Base-by-base conservation (phyloP, 2,888 invertebrate genomes). In the Agrochola circellaris region DNA sequence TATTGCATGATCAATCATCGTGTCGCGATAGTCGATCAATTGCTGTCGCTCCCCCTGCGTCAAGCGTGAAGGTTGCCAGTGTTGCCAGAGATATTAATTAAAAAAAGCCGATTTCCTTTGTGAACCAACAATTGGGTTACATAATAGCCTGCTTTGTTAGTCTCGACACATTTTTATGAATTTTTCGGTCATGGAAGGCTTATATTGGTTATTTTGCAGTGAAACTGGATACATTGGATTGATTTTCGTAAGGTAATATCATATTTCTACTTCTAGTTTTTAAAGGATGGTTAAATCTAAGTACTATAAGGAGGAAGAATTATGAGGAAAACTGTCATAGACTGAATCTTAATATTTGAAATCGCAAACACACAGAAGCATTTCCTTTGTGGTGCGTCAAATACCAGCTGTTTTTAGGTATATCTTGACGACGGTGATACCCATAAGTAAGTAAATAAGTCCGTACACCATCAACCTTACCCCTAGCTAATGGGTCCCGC, bases 1-100 rank as follows among this genome's bases (percentile, higher is more conserved):
- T 85, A 89, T 88, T 83, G 74, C 80, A 58, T 75, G 73, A 89
- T 87, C 89, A 89, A 88, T 88, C 88, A 89, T 88, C 82, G 73
- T 38, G 65, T 38, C 58, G 54, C 60, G 66, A 87, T 80, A 73
- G 74, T 26, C 89, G 84, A 88, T 86, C 88, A 88, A 88, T 88
- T 88, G 78, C 88, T 69, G 86, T 84, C 88, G 78, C 67, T 56
- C 42, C 83, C 83, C 71, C 75, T 65, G 68, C 74, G 82, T 79
- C 87, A 77, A 73, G 85, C 81, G 83, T 84, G 86, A 82, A 87
- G 84, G 88, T 86, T 84, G 72, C 66, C 80, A 79, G 87, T 85
- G 88, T 85, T 85, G 84, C 80, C 84, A 84, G 72, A 83, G 75
- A 87, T 85, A 88, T 89, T 89, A 88, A 81, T 85, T 84, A 77